Evolutionary conservation across 2,113 vertebrate species (phyloP).

Genomic region (Mugil cephalus): DNA sequence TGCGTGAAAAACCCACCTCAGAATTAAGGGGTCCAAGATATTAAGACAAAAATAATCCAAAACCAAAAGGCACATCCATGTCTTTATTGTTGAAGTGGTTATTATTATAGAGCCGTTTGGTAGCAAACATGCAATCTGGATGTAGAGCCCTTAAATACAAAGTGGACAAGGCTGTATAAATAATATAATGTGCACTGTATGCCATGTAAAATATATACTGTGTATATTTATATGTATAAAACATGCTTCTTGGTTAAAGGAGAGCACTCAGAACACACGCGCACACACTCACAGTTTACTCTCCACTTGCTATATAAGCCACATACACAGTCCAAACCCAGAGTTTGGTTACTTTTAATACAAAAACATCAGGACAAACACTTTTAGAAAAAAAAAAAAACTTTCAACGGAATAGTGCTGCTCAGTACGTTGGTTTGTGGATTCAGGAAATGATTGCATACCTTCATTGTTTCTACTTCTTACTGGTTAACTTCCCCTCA

Average conservation of each 20-base stretch:
- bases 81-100: conserved; percentile 89
- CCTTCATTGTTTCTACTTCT: conserved; percentile 71
- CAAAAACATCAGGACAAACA: conserved; percentile 81
- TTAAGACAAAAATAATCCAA: conserved; percentile 48
- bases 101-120: conserved; percentile 83
- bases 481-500: conserved; percentile 36
- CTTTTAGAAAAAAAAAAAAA: conserved; percentile 84
- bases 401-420: conserved; percentile 86
- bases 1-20: neutral
- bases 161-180: conserved; percentile 90
- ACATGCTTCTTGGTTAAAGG: conserved; percentile 82
- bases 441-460: conserved; percentile 81
- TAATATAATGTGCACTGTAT: conserved; percentile 88
- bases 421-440: conserved; percentile 80
- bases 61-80: conserved; percentile 83
- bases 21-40: neutral
- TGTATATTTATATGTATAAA: conserved; percentile 84
- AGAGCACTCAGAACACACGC: conserved; percentile 60
- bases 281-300: conserved; percentile 37
- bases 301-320: conserved; percentile 65
- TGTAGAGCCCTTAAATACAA: conserved; percentile 89
- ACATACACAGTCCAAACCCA: conserved; percentile 78
- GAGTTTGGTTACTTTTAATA: conserved; percentile 79
- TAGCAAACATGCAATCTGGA: conserved; percentile 92
- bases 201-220: conserved; percentile 87